Evolutionary conservation across 2,888 invertebrate species (phyloP), one percentile per base, ranked within the genome.

Genomic region (Pachliopta kotzebuea): DNA sequence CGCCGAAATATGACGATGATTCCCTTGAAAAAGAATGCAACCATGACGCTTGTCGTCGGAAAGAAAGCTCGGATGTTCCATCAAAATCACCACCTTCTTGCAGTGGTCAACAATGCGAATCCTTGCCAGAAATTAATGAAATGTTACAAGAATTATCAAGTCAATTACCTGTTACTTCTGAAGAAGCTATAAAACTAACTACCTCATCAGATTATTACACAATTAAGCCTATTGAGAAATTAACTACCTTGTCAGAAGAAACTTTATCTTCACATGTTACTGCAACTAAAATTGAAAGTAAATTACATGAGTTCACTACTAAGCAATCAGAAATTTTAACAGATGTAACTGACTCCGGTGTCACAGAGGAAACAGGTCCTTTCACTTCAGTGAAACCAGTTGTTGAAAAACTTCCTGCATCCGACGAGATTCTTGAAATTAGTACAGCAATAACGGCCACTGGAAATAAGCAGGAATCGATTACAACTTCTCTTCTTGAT

Each of bases 11-110:
- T 45, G 26, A 57, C 45, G 68, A 72, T 23, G 68, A 72, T 45
- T 29, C 59, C 65, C 18, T 65, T 37, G 66, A 71, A 67, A 67
- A 70, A 65, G 80, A 81, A 66, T 87, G 88, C 65, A 70, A 67
- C 24, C 82, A 77, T 61, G 81, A 79, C 67, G 73, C 72, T 31
- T 90, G 90, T 70, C 77, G 76, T 71, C 77, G 78, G 60, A 81
- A 82, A 68, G 81, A 83, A 66, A 68, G 65, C 54, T 21, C 75
- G 42, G 68, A 73, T 59, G 56, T 67, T 65, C 73, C 74, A 53
- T 69, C 72, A 57, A 69, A 75, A 62, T 20, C 71, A 60, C 74
- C 79, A 63, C 60, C 73, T 65, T 71, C 76, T 66, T 84, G 85
- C 72, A 66, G 71, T 62, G 79, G 74, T 55, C 37, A 69, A 56